Conservation (phyloP, 2,797 vertebrate species). For the Acrossocheilus fasciatus region DNA sequence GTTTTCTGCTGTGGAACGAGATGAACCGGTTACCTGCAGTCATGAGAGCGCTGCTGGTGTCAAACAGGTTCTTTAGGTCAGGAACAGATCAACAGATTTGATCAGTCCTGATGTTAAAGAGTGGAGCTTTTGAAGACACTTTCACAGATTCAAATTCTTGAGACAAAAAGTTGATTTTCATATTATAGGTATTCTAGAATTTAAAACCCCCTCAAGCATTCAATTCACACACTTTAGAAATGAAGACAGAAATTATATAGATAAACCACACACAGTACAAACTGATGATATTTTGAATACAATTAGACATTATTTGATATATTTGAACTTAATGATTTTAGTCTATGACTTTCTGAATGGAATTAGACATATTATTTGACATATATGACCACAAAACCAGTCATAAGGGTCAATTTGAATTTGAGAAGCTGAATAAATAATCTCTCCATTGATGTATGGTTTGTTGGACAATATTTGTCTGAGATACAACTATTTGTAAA, state of each 20-base stretch:
- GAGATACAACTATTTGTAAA: not conserved
- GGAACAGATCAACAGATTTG: not conserved
- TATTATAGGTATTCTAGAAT: not conserved
- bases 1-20: not conserved
- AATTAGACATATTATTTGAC: not conserved
- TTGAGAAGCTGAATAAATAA: too few species aligned
- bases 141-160: not conserved
- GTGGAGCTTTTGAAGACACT: not conserved
- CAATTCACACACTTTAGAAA: not conserved
- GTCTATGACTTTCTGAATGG: not conserved
- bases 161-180: not conserved
- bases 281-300: not conserved
- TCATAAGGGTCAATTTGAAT: not conserved
- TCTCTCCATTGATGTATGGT: not conserved
- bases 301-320: not conserved
- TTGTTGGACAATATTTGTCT: not conserved
- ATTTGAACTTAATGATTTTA: not conserved
- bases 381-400: not conserved
- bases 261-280: not conserved
- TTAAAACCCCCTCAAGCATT: not conserved
- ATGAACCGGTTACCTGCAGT: not conserved
- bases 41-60: not conserved
- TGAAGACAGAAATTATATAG: not conserved
- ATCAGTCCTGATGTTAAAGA: not conserved
- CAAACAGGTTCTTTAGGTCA: not conserved